Conservation (phyloP, 1,140 invertebrate genomes). For the Drosophila parabipectinata region DNA sequence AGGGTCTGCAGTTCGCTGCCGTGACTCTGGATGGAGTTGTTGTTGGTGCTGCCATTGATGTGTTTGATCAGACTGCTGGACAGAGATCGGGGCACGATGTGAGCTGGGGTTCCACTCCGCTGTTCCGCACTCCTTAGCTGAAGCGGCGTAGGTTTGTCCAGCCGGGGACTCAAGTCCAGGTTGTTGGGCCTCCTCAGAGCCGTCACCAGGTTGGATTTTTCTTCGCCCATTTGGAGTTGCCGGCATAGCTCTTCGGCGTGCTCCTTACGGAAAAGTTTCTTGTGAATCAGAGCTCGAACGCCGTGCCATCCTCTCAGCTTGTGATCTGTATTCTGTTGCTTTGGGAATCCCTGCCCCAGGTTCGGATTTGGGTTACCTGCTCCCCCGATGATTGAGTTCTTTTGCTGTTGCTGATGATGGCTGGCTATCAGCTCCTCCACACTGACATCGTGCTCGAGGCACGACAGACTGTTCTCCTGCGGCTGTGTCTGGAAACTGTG, state of each 20-base stretch:
- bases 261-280: slow-evolving; percentile 78
- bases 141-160: slow-evolving; percentile 39
- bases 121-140: slow-evolving; percentile 74
- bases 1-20: slow-evolving; percentile 66
- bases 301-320: slow-evolving; percentile 82
- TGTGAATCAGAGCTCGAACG: slow-evolving; percentile 78
- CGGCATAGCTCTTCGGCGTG: slow-evolving; percentile 63
- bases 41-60: slow-evolving; percentile 53
- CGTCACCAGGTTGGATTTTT: slow-evolving; percentile 79
- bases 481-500: slow-evolving; percentile 72
- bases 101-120: slow-evolving; percentile 68
- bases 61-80: slow-evolving; percentile 77
- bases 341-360: slow-evolving; percentile 82
- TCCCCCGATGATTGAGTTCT: slow-evolving; percentile 39
- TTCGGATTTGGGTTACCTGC: slow-evolving; percentile 44
- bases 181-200: slow-evolving; percentile 72
- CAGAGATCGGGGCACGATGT: slow-evolving; percentile 74
- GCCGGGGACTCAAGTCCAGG: slow-evolving; percentile 65
- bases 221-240: slow-evolving; percentile 71
- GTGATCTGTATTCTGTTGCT: slow-evolving; percentile 82
- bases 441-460: slow-evolving; percentile 80
- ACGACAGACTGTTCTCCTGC: slow-evolving; percentile 77
- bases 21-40: slow-evolving; percentile 50
- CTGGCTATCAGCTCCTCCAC: slow-evolving; percentile 79
- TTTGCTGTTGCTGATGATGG: slow-evolving; percentile 51